Evolutionary conservation across 2,113 vertebrate genomes (phyloP).

Genomic region (Apistogramma diplotaenia): DNA sequence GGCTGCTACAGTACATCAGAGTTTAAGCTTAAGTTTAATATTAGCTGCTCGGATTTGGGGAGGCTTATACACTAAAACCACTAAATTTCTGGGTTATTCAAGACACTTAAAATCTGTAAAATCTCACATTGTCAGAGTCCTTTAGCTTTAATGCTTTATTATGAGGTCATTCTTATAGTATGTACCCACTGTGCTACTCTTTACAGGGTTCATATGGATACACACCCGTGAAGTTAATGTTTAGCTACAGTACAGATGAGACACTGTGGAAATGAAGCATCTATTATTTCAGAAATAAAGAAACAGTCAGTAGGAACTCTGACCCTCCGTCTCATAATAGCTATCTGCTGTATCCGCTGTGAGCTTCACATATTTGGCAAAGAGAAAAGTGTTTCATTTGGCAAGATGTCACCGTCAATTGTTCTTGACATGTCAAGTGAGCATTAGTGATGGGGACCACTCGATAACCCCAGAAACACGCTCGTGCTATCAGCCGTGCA

Average conservation of each 20-base stretch:
- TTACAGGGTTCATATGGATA: too few relatives aligned
- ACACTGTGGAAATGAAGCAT: too few relatives aligned
- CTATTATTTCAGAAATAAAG: not conserved
- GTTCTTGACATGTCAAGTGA: constrained; percentile 16
- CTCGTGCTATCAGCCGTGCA: not conserved
- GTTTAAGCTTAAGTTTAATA: not conserved
- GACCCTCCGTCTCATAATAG: not conserved
- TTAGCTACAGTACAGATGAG: not conserved
- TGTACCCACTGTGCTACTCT: not conserved
- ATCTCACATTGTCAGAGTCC: not conserved
- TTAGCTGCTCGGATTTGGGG: not conserved
- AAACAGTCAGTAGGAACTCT: not conserved
- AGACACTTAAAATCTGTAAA: not conserved
- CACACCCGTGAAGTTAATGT: not conserved
- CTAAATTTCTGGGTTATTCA: not conserved
- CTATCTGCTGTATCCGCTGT: not conserved
- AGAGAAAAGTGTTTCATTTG: not conserved
- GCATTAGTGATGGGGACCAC: not conserved
- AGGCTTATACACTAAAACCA: not conserved
- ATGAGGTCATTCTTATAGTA: not conserved
- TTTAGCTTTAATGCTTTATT: not conserved
- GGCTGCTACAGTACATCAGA: not conserved
- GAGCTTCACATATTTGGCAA: not conserved
- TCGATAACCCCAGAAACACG: not conserved
- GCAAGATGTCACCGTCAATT: constrained; percentile 11